These are phyloP conservation scores for Sinopyrophorus schimmeli DNA, from an alignment of 2,888 invertebrate species.

Conservation along the genomic window DNA sequence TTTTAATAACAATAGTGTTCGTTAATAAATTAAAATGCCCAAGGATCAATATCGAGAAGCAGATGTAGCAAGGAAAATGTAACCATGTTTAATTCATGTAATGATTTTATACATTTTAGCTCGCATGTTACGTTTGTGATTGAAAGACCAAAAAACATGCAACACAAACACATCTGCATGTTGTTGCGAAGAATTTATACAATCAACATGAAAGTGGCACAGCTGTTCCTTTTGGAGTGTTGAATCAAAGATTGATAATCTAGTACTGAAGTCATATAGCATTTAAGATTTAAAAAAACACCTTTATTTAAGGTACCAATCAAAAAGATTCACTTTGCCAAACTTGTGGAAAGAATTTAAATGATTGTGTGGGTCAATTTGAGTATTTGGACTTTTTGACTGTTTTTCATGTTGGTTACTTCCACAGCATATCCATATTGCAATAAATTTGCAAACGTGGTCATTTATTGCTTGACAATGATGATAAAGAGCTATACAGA, in stretches of 20 bases:
- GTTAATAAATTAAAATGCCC: too few species aligned
- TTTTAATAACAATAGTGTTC: too few species aligned
- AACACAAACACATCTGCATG: constrained; percentile 91
- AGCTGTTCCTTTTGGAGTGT: constrained; percentile 86
- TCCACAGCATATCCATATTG: constrained; percentile 84
- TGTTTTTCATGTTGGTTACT: constrained; percentile 97
- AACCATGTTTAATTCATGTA: too few species aligned
- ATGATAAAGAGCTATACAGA: constrained; percentile 68
- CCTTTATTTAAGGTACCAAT: constrained; percentile 76
- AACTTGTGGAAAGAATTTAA: constrained; percentile 89
- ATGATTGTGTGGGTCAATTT: constrained; percentile 96
- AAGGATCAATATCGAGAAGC: too few species aligned
- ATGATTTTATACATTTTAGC: too few species aligned
- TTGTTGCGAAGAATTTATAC: constrained; percentile 91
- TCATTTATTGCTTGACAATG: constrained; percentile 73
- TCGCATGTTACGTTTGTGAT: constrained; percentile 92
- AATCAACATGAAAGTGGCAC: constrained; percentile 79
- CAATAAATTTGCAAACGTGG: constrained; percentile 95
- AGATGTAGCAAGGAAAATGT: too few species aligned
- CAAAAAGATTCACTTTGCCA: constrained; percentile 83
- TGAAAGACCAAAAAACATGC: constrained; percentile 85
- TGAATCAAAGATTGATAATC: constrained; percentile 91
- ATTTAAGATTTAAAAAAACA: too few species aligned
- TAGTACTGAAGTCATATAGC: too few species aligned
- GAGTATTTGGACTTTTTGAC: constrained; percentile 96